Evolutionary conservation across 2,888 invertebrate species (phyloP).

Genomic region (Perithous albicinctus): DNA sequence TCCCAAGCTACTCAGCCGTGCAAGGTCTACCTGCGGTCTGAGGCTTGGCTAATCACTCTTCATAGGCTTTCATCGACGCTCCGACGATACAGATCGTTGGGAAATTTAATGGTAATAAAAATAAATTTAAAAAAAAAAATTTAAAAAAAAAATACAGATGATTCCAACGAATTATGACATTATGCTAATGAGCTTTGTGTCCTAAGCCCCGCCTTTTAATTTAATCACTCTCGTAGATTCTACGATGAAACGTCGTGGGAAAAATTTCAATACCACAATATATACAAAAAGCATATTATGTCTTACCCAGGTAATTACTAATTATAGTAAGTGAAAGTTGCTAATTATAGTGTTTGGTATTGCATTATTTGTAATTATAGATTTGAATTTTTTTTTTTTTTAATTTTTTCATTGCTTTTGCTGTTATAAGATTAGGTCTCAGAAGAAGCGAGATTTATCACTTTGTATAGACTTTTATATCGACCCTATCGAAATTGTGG

Average conservation of each 20-base stretch:
- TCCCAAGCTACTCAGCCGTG: constrained; percentile 76
- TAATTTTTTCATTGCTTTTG: not conserved
- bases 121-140: no score
- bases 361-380: not conserved
- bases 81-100: constrained; percentile 50
- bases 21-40: constrained; percentile 81
- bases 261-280: not conserved
- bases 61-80: constrained; percentile 67
- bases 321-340: no score
- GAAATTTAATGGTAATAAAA: constrained; percentile 54
- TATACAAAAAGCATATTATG: not conserved
- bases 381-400: not conserved
- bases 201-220: not conserved
- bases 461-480: no score
- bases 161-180: constrained; percentile 19
- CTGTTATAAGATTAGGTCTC: no score
- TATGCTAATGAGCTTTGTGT: not conserved
- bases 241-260: not conserved
- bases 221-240: not conserved
- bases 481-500: no score
- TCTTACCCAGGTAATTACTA: not conserved
- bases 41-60: constrained; percentile 80
- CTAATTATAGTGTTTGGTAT: not conserved
- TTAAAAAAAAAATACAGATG: not conserved
- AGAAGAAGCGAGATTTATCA: no score